These are phyloP conservation scores for Bombus terrestris DNA, from an alignment of 1,140 invertebrate genomes.

Conservation along the genomic window DNA sequence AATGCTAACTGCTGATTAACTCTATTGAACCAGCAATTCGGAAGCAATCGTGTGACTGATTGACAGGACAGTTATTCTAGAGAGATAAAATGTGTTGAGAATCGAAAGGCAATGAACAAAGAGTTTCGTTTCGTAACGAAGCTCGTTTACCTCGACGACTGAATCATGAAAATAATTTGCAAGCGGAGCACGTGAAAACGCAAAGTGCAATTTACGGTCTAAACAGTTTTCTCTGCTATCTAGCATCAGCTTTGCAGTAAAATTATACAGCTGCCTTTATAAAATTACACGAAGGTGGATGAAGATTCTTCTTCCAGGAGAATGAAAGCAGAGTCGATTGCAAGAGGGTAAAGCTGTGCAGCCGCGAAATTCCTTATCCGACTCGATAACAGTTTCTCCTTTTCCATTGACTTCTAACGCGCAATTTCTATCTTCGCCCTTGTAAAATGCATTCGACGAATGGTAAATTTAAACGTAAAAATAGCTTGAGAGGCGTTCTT, in stretches of 20 bases:
- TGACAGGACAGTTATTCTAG: neutral
- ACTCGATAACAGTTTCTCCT: too few relatives aligned
- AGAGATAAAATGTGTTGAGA: neutral
- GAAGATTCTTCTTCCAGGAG: constrained; percentile 7
- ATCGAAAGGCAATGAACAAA: too few relatives aligned
- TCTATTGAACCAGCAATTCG: too few relatives aligned
- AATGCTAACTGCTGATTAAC: constrained; percentile 53
- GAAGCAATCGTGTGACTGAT: neutral
- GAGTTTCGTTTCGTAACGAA: neutral
- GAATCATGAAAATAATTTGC: constrained; percentile 57
- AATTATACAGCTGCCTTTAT: constrained; percentile 40
- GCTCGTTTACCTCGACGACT: neutral
- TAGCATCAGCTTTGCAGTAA: constrained; percentile 34
- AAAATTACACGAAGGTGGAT: constrained; percentile 37
- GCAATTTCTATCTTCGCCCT: neutral
- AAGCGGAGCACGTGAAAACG: constrained; percentile 39
- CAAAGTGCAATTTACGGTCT: constrained; percentile 40
- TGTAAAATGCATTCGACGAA: neutral
- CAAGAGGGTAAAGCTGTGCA: neutral
- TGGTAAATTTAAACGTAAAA: neutral
- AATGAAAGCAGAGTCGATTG: neutral
- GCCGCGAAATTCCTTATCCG: constrained; percentile 11
- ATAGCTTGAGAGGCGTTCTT: neutral
- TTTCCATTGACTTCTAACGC: neutral
- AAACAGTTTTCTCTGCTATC: constrained; percentile 31